Evolutionary conservation across 2,888 invertebrate species (phyloP).

Genomic region (Chymomyza fuscimana): DNA sequence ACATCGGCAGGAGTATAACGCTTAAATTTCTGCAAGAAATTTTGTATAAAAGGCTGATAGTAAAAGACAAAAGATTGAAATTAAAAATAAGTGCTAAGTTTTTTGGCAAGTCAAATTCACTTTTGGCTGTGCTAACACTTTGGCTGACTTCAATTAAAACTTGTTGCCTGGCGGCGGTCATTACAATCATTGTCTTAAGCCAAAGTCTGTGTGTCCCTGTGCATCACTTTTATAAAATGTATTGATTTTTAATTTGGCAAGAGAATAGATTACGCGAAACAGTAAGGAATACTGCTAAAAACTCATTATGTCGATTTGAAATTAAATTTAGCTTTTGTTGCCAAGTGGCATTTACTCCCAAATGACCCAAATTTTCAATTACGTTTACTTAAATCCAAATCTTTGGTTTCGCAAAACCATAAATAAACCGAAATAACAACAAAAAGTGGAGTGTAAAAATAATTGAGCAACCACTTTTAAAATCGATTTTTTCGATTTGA

Average conservation of each 20-base stretch:
- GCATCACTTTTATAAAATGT: not conserved
- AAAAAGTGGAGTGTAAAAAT: not conserved
- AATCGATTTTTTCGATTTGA: too few relatives aligned
- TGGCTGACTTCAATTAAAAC: slow-evolving; percentile 4
- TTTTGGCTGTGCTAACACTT: not conserved
- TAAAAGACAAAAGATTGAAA: not conserved
- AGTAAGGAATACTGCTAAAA: not conserved
- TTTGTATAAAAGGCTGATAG: slow-evolving; percentile 15
- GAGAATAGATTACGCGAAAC: not conserved
- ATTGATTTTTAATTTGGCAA: not conserved
- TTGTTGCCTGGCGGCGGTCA: slow-evolving; percentile 1
- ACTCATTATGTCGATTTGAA: not conserved
- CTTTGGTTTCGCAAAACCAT: not conserved
- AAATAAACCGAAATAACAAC: not conserved
- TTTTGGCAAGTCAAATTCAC: not conserved
- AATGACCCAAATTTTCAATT: not conserved
- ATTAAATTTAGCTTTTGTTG: not conserved
- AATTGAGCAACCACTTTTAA: too few relatives aligned
- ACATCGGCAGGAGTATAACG: slow-evolving; percentile 75
- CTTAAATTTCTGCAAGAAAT: slow-evolving; percentile 71
- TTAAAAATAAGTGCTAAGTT: not conserved
- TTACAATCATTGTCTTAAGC: not conserved
- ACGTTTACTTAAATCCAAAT: not conserved
- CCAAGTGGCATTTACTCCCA: not conserved
- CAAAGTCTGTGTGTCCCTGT: not conserved